These are phyloP conservation scores for Trachelus stipa DNA, from an alignment of 2,888 invertebrate species.

Conservation along the genomic window DNA sequence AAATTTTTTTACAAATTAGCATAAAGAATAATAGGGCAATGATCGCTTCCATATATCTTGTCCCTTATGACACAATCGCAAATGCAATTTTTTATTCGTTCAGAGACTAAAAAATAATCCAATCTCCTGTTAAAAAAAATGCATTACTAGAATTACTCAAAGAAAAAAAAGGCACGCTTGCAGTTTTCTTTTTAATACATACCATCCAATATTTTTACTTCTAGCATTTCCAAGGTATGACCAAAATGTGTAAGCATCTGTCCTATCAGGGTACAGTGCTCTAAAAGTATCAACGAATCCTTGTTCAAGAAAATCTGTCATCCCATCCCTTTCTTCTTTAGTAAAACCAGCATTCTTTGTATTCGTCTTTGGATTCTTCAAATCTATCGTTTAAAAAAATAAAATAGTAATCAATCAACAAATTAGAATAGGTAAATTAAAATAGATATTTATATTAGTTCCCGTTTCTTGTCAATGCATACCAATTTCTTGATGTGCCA, in stretches of 20 bases:
- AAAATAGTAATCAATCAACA: slow-evolving; percentile 1
- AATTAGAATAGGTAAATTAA: neutral
- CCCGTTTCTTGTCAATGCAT: slow-evolving; percentile 33
- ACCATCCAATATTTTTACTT: slow-evolving; percentile 95
- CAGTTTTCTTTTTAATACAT: neutral
- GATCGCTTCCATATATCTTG: slow-evolving; percentile 92
- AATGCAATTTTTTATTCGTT: slow-evolving; percentile 79
- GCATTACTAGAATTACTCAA: neutral
- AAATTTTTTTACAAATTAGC: slow-evolving; percentile 68
- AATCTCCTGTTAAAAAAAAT: slow-evolving; percentile 77
- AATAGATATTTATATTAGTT: neutral
- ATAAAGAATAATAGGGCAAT: slow-evolving; percentile 91
- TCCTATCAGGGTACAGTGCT: slow-evolving; percentile 84
- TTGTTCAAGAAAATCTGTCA: slow-evolving; percentile 83
- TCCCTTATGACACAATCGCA: slow-evolving; percentile 88
- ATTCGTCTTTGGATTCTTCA: slow-evolving; percentile 94
- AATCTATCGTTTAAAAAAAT: slow-evolving; percentile 71
- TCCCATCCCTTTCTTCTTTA: slow-evolving; percentile 90
- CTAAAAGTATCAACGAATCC: slow-evolving; percentile 93
- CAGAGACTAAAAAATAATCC: slow-evolving; percentile 94
- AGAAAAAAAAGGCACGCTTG: neutral
- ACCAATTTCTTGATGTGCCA: slow-evolving; percentile 95
- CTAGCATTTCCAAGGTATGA: slow-evolving; percentile 90
- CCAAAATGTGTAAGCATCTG: slow-evolving; percentile 94
- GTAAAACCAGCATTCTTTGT: slow-evolving; percentile 96